phyloP scores from a whole-genome alignment of 2,888 invertebrate species.

The Campopleginae sp. region DNA sequence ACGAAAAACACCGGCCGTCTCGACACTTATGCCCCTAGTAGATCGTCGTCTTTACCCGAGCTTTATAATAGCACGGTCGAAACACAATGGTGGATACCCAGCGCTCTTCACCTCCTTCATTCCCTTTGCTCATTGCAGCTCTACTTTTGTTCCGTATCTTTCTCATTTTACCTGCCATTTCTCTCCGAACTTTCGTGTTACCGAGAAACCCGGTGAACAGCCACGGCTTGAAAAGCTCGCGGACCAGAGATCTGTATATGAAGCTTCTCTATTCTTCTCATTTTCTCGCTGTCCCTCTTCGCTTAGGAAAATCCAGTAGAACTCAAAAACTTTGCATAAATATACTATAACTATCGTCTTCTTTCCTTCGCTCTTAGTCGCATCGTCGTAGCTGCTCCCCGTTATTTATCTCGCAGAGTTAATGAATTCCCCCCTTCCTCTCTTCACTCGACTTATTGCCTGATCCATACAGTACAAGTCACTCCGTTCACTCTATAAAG shows the following conservation, averaged over 20 bases:
- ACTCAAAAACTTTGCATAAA: constrained; percentile 82
- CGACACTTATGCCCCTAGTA: constrained; percentile 67
- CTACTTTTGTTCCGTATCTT: constrained; percentile 59
- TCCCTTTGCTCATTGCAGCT: constrained; percentile 44
- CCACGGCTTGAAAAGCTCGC: constrained; percentile 44
- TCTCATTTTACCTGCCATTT: constrained; percentile 56
- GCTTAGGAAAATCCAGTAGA: constrained; percentile 58
- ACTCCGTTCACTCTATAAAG: constrained; percentile 15
- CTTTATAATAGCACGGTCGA: constrained; percentile 78
- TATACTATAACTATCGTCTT: constrained; percentile 82
- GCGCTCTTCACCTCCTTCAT: constrained; percentile 63
- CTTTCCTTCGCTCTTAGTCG: constrained; percentile 68
- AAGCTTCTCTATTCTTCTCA: constrained; percentile 31
- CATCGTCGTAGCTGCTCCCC: constrained; percentile 60
- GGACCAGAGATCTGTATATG: constrained; percentile 34
- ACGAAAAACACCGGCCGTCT: constrained; percentile 56
- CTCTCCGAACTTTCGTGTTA: constrained; percentile 53
- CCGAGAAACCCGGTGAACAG: constrained; percentile 48
- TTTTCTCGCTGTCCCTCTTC: constrained; percentile 23
- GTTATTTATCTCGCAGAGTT: constrained; percentile 81
- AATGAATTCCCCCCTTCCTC: constrained; percentile 80
- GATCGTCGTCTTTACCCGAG: constrained; percentile 65
- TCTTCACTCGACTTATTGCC: constrained; percentile 79
- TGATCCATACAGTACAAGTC: constrained; percentile 62
- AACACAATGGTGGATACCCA: constrained; percentile 75